Conservation (phyloP, 1,140 invertebrate species). For the Aphaenogaster rudis region DNA sequence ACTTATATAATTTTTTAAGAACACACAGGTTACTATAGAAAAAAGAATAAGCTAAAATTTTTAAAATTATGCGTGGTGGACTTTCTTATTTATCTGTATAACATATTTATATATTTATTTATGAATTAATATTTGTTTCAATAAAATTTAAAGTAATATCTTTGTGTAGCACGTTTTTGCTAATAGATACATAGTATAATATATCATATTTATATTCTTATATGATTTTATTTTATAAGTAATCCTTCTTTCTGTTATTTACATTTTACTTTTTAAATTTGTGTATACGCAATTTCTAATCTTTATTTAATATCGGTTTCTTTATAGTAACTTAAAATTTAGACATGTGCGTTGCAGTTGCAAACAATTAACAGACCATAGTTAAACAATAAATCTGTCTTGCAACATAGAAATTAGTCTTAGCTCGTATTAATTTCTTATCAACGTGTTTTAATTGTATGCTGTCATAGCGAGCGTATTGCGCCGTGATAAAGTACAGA, state of each 20-base stretch:
- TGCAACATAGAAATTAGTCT: conserved; percentile 26
- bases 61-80: neutral
- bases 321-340: neutral
- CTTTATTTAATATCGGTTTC: neutral
- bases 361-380: neutral
- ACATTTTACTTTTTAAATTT: neutral
- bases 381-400: conserved; percentile 3
- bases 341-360: neutral
- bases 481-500: conserved; percentile 7
- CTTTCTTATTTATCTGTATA: neutral
- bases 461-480: conserved; percentile 3
- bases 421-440: conserved; percentile 56
- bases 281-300: neutral
- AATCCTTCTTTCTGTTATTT: neutral
- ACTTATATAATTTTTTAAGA: neutral
- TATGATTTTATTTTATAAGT: conserved; percentile 2
- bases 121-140: neutral
- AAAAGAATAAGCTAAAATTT: neutral
- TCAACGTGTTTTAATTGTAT: conserved; percentile 59
- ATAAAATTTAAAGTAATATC: neutral
- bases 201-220: neutral
- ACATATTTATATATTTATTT: neutral
- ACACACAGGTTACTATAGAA: neutral
- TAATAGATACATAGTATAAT: neutral
- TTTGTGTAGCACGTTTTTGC: neutral